These are phyloP conservation scores for Anser brachyrhynchus DNA, from an alignment of 2,113 vertebrate genomes.

Conservation along the genomic window DNA sequence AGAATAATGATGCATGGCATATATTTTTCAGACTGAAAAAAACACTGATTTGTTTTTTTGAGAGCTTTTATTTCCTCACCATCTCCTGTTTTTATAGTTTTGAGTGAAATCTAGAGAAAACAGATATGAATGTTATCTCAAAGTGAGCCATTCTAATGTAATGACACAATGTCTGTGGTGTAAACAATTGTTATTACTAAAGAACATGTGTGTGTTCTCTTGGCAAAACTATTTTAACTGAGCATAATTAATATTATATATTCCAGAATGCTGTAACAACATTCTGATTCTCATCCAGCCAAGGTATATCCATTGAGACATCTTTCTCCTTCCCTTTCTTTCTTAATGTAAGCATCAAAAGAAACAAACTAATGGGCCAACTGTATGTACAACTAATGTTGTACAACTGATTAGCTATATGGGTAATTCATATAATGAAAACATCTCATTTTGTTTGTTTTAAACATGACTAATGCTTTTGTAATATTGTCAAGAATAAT, in stretches of 20 bases:
- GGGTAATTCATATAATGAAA: neutral
- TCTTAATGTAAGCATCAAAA: neutral
- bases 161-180: neutral
- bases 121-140: neutral
- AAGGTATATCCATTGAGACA: neutral
- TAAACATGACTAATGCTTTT: neutral
- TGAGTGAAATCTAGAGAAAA: constrained; percentile 6
- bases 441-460: neutral
- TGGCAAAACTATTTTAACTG: constrained; percentile 19
- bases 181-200: constrained; percentile 1
- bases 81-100: neutral
- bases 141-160: neutral
- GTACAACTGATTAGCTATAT: neutral
- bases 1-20: neutral
- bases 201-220: constrained; percentile 20
- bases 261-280: neutral
- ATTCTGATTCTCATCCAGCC: constrained; percentile 1
- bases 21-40: constrained; percentile 30
- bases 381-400: too few relatives aligned
- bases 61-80: neutral
- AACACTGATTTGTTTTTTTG: neutral
- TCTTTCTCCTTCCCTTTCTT: neutral
- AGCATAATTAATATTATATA: constrained; percentile 5
- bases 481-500: neutral
- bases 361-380: neutral